phyloP scores from a whole-genome alignment of 2,113 vertebrate genomes.

The Ariopsis seemanni region DNA sequence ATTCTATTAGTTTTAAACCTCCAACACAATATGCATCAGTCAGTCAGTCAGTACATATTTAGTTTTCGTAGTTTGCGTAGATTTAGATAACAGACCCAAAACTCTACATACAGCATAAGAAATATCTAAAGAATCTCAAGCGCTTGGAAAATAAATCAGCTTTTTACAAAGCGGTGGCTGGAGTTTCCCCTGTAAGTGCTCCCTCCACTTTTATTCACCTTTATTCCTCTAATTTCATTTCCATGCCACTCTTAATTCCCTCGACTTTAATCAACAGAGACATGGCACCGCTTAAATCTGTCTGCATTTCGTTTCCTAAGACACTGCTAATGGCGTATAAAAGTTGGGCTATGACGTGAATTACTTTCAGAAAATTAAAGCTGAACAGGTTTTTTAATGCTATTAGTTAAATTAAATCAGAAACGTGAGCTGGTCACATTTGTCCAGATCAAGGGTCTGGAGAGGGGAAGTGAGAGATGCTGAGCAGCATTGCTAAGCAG shows the following conservation, averaged over 20 bases:
- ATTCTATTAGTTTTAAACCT: not conserved
- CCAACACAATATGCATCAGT: too few species aligned
- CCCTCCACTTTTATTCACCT: slow-evolving; percentile 20
- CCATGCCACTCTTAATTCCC: slow-evolving; percentile 40
- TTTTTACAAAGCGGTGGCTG: not conserved
- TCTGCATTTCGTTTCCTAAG: slow-evolving; percentile 52
- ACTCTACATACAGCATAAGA: not conserved
- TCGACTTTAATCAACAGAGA: slow-evolving; percentile 53
- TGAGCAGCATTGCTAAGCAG: slow-evolving; percentile 22
- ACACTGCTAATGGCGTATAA: slow-evolving; percentile 55
- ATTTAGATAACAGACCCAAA: not conserved
- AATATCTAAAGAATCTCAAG: not conserved
- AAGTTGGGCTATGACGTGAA: slow-evolving; percentile 59
- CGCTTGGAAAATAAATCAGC: not conserved
- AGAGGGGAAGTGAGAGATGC: slow-evolving; percentile 35
- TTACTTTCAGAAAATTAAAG: slow-evolving; percentile 67
- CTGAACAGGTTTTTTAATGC: slow-evolving; percentile 72
- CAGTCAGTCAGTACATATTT: too few species aligned
- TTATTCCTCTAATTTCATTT: slow-evolving; percentile 28
- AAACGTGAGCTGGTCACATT: slow-evolving; percentile 64
- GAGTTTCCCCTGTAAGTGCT: slow-evolving; percentile 22
- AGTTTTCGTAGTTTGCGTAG: not conserved
- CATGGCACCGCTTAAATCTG: slow-evolving; percentile 41
- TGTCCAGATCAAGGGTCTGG: slow-evolving; percentile 57
- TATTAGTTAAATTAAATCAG: slow-evolving; percentile 76